A percentile compares a stretch with the other conserved stretches of the same genome.
These are phyloP conservation scores for Prorops nasuta DNA, from an alignment of 1,140 invertebrate genomes.

Conservation along the genomic window DNA sequence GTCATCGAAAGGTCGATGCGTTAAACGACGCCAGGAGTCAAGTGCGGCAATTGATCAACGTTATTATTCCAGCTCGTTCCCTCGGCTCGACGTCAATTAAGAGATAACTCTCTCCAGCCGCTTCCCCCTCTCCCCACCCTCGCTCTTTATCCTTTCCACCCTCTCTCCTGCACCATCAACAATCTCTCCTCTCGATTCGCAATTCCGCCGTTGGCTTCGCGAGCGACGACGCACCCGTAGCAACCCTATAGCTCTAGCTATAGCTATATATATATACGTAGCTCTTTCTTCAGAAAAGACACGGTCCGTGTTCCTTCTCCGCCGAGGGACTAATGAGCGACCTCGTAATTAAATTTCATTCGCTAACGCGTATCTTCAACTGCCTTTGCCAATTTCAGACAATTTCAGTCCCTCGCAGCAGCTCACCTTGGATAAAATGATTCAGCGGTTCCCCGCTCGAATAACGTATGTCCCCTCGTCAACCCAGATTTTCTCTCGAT, in stretches of 20 bases:
- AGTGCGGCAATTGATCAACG: constrained; percentile 2
- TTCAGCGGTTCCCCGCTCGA: no score
- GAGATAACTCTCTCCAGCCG: not conserved
- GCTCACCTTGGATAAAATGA: no score
- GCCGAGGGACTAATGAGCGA: not conserved
- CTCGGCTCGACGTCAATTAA: not conserved
- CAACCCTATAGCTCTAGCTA: not conserved
- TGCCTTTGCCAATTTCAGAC: no score
- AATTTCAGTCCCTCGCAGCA: no score
- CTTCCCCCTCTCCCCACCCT: not conserved
- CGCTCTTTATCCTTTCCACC: no score
- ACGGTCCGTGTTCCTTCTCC: not conserved
- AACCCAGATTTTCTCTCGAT: no score
- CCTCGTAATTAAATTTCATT: not conserved
- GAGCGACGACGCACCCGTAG: not conserved
- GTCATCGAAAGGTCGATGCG: not conserved
- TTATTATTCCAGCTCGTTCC: not conserved
- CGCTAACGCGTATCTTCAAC: no score
- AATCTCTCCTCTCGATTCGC: no score
- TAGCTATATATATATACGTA: not conserved
- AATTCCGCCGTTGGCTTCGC: no score
- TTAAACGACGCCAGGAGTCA: not conserved
- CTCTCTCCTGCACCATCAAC: no score
- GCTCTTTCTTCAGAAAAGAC: not conserved
- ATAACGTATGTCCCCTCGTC: no score